Percentiles rank a stretch among this genome's conserved stretches.
Conservation (phyloP, 1,140 invertebrate genomes). For the Pseudomyrmex cubaensis region DNA sequence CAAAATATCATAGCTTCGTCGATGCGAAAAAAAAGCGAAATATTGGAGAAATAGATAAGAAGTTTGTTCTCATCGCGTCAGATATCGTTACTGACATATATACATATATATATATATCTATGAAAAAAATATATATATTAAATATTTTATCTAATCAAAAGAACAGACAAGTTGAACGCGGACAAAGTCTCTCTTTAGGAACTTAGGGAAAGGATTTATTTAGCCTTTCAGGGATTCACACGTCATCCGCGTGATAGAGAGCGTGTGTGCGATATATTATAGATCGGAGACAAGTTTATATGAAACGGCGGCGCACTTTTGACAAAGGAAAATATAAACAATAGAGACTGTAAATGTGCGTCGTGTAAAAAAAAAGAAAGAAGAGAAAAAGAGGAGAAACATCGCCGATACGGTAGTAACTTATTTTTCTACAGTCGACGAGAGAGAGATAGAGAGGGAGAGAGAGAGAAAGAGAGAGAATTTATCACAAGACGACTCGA, state of each 20-base stretch:
- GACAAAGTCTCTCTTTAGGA: conserved; percentile 11
- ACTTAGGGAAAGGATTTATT: neutral
- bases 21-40: too few relatives aligned
- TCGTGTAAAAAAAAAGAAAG: neutral
- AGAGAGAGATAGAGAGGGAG: conserved; percentile 31
- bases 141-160: too few relatives aligned
- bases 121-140: too few relatives aligned
- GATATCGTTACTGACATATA: too few relatives aligned
- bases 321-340: conserved; percentile 19
- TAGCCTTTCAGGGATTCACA: conserved; percentile 17
- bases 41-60: too few relatives aligned
- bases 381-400: neutral
- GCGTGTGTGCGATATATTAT: neutral
- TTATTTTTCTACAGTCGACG: conserved; percentile 83
- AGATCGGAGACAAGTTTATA: conserved; percentile 2
- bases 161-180: neutral
- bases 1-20: too few relatives aligned
- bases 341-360: conserved; percentile 18
- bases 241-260: conserved; percentile 22
- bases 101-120: too few relatives aligned
- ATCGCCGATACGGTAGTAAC: conserved; percentile 72
- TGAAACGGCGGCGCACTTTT: conserved; percentile 24
- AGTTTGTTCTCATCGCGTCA: too few relatives aligned
- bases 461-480: neutral
- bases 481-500: conserved; percentile 73